Evolutionary conservation across 2,797 vertebrate genomes (phyloP), one percentile per base, ranked within the genome.

Genomic region (Hipposideros larvatus): DNA sequence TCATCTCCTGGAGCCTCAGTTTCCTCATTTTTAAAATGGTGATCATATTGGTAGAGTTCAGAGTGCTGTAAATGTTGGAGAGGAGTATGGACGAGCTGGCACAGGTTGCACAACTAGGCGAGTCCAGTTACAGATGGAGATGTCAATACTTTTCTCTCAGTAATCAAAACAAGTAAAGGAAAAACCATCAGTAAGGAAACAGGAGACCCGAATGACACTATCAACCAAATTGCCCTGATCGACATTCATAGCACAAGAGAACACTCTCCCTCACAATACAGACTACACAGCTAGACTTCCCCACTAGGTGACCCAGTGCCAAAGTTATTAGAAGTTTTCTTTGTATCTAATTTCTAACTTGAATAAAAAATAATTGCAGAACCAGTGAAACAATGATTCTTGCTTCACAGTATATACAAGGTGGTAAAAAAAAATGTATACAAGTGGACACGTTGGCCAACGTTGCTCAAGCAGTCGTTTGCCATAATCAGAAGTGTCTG

Each of bases 1-100:
- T 94, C 71, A 34, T 41, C 18, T 31, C 53, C 24, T 31, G 26
- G 5, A 73, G 7, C 41, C 19, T 59, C 70, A 73, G n/a, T 86
- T 24, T 51, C 59, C 51, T 95, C 28, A 19, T 84, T 83, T 93
- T 87, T 43, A 87, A 93, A 73, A 68, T 68, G 53, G 28, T 46
- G 26, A 9, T 31, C 21, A 41, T 48, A 19, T 31, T 19, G n/a
- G 28, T 43, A 70, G 70, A 91, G 31, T 93, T 74, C 41, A 86
- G 46, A 83, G 46, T 43, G 18, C 16, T n/a, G 26, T 78, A 61
- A 55, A 28, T 15, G 16, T 80, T 53, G 48, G 19, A 11, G 24
- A 84, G 4, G 4, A 70, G 8, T 63, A 15, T 55, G 4, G 79
- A 26, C 79, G 41, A 75, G 9, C 22, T 13, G 13, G 65, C 31